Evolutionary conservation across 2,797 vertebrate genomes (phyloP).

Genomic region (Characodon lateralis): DNA sequence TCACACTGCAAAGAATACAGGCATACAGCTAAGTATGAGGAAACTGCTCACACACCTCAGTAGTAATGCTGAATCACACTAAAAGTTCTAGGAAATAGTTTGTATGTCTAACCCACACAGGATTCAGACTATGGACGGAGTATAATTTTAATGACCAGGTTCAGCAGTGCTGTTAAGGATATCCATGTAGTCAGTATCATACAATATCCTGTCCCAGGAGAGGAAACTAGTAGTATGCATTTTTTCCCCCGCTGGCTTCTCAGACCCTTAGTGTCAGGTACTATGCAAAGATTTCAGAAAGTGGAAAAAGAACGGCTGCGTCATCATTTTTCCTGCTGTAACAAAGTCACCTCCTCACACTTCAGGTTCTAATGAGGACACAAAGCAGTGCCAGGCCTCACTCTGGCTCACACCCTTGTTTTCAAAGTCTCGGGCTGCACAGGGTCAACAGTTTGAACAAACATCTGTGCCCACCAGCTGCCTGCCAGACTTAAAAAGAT

Average conservation of each 20-base stretch:
- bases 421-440: slow-evolving; percentile 16
- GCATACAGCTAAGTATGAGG: slow-evolving; percentile 67
- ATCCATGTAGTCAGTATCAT: slow-evolving; percentile 1
- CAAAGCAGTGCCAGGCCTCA: slow-evolving; percentile 7
- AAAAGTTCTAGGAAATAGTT: slow-evolving; percentile 39
- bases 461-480: slow-evolving; percentile 23
- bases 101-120: slow-evolving; percentile 24
- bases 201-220: slow-evolving; percentile 5
- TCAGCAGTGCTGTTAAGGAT: slow-evolving; percentile 5
- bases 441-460: slow-evolving; percentile 16
- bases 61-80: slow-evolving; percentile 59
- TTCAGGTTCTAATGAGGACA: slow-evolving; percentile 20
- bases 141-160: slow-evolving; percentile 20
- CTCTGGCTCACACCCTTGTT: slow-evolving; percentile 17
- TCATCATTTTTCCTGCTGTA: slow-evolving; percentile 17
- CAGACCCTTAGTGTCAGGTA: slow-evolving; percentile 14
- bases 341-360: slow-evolving; percentile 16
- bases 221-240: slow-evolving; percentile 5
- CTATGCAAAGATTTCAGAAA: slow-evolving; percentile 13
- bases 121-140: slow-evolving; percentile 41
- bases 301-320: slow-evolving; percentile 9
- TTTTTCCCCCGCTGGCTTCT: slow-evolving; percentile 2
- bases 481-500: slow-evolving; percentile 15
- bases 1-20: slow-evolving; percentile 91
- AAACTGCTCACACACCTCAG: slow-evolving; percentile 53